These are phyloP conservation scores for Cephalopachus bancanus DNA, from an alignment of 2,797 vertebrate species.

Conservation along the genomic window DNA sequence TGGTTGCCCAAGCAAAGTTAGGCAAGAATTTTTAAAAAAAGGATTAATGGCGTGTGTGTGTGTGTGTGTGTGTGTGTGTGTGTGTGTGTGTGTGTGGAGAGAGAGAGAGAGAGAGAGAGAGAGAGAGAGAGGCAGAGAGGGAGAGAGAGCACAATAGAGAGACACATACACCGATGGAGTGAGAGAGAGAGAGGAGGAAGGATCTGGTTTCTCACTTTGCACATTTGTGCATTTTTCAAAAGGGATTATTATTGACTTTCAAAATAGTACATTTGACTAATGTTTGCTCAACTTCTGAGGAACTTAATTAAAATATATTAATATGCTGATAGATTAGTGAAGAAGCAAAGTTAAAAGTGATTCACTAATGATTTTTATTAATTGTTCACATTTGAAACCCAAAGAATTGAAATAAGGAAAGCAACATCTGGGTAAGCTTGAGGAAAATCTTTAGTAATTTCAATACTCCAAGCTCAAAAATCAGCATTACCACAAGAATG, in stretches of 20 bases:
- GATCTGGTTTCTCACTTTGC: neutral
- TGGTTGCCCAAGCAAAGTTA: neutral
- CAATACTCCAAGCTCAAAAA: neutral
- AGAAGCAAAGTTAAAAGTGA: neutral
- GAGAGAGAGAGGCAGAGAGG: neutral
- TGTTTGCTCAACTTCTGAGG: neutral
- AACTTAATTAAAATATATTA: neutral
- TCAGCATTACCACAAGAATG: neutral
- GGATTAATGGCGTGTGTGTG: neutral
- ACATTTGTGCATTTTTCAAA: neutral
- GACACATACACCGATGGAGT: too few relatives aligned
- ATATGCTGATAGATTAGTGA: neutral
- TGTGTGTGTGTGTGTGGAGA: neutral
- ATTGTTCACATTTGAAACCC: neutral
- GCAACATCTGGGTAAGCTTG: neutral
- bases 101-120: neutral
- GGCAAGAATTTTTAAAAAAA: neutral
- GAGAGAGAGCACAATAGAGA: neutral
- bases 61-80: neutral
- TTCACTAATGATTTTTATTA: neutral
- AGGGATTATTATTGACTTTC: neutral
- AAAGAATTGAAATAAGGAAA: neutral
- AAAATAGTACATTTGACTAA: neutral
- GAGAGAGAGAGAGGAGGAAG: neutral
- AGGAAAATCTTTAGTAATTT: constrained; percentile 38